Percentiles rank a stretch among this genome's conserved stretches.
Evolutionary conservation across 2,888 invertebrate species (phyloP).

Genomic region (Ochropleura plecta): DNA sequence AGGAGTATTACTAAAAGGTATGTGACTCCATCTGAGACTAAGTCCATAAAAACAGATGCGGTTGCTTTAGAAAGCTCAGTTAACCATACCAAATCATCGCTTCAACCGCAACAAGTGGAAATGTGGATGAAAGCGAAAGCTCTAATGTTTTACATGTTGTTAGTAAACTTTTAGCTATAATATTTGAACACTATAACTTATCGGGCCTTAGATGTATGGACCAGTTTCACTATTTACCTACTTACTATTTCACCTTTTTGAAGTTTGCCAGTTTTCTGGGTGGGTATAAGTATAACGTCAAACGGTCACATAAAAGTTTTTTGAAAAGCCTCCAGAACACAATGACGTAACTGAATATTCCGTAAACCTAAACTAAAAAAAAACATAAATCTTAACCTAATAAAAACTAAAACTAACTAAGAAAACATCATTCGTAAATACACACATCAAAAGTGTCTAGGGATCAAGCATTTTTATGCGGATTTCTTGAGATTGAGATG

Average conservation of each 20-base stretch:
- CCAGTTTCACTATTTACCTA: not conserved
- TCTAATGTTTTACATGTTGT: conserved; percentile 25
- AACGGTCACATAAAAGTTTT: not conserved
- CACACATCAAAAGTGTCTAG: too few relatives aligned
- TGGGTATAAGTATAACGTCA: not conserved
- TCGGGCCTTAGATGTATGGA: not conserved
- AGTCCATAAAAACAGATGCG: conserved; percentile 40
- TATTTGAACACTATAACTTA: not conserved
- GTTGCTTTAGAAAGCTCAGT: conserved; percentile 57
- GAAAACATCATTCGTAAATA: too few relatives aligned
- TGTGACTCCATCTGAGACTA: not conserved
- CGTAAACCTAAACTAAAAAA: too few relatives aligned
- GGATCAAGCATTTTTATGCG: too few relatives aligned
- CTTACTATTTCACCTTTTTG: not conserved
- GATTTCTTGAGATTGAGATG: too few relatives aligned
- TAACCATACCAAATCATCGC: conserved; percentile 47
- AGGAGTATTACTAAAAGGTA: not conserved
- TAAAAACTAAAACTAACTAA: too few relatives aligned
- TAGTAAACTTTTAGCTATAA: conserved; percentile 32
- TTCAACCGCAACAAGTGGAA: conserved; percentile 57
- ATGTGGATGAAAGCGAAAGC: conserved; percentile 57
- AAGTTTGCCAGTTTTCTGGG: not conserved
- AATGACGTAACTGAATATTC: not conserved
- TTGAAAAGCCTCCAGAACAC: not conserved
- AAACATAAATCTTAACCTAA: too few relatives aligned